Base-by-base conservation (phyloP, 2,888 invertebrate species). In the Athalia cordata region DNA sequence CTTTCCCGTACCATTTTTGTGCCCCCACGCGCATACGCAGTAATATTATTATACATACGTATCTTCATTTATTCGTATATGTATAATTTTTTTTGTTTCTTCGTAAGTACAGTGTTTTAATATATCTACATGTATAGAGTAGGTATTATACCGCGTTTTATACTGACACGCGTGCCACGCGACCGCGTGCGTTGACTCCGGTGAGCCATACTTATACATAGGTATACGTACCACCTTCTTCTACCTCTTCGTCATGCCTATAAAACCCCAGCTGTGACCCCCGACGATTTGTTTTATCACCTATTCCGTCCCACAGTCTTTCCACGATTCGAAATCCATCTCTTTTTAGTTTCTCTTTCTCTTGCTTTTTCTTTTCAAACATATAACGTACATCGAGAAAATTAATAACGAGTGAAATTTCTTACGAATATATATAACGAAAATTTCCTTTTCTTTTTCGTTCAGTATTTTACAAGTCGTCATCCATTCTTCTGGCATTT, bases 151-250 rank as follows among this genome's bases (percentile, higher is more conserved):
- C 29, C 29, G 29, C 29, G 29, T 29, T 29, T 29, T 29, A 29
- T 68, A 55, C 68, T 11, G 11, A 74, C 78, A 78, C 78, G 62
- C 78, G 75, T 75, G 78, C 74, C 78, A 78, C 55, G 65, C 64
- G 74, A 65, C 64, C 78, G 29, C 29, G 74, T 78, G 78, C 74
- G 43, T 75, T 65, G 74, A 78, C 64, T 78, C 64, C 45, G 52
- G 72, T 64, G 68, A 29, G 50, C n/a, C 29, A 29, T 29, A 29
- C 1, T 0, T 29, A 29, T 29, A 29, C 29, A 29, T 29, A 29
- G 29, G 29, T 29, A 29, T 29, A 29, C 29, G 29, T 55, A 45
- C 43, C 43, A 29, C 59, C 72, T 72, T 52, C 29, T 72, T 72
- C 47, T 57, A 74, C 50, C 59, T 47, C 72, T 72, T 59, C 72